Conservation (phyloP, 2,113 vertebrate species). For the Piliocolobus tephrosceles region DNA sequence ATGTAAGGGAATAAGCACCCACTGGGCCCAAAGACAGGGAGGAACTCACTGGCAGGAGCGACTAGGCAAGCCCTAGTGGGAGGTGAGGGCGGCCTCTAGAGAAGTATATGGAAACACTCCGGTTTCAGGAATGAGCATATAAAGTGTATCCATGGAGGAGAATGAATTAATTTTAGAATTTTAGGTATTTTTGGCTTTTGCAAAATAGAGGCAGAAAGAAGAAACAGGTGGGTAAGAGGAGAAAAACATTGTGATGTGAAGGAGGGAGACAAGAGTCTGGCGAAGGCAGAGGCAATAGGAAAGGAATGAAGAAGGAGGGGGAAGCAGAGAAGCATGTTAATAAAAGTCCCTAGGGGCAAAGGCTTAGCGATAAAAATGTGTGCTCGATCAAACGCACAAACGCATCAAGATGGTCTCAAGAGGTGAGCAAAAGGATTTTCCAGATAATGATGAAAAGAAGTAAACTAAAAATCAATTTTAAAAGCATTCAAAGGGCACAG, state of each 20-base stretch:
- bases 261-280: neutral
- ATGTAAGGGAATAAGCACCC: rapidly evolving
- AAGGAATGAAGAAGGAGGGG: neutral
- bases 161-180: neutral
- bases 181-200: neutral
- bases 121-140: neutral
- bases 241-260: neutral
- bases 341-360: neutral
- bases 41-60: neutral
- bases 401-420: too few relatives aligned
- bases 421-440: neutral
- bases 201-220: neutral
- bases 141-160: neutral
- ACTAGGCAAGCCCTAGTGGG: rapidly evolving
- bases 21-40: rapidly evolving
- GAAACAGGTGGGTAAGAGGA: neutral
- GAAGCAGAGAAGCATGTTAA: too few relatives aligned
- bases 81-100: neutral
- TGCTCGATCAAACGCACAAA: neutral
- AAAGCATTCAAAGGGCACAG: neutral
- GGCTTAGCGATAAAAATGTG: neutral
- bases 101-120: rapidly evolving
- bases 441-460: neutral
- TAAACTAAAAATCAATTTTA: neutral
- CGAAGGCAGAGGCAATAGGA: neutral